A percentile compares a stretch with the other conserved stretches of the same genome.
Conservation (phyloP, 1,140 invertebrate species). For the Drosophila novamexicana region DNA sequence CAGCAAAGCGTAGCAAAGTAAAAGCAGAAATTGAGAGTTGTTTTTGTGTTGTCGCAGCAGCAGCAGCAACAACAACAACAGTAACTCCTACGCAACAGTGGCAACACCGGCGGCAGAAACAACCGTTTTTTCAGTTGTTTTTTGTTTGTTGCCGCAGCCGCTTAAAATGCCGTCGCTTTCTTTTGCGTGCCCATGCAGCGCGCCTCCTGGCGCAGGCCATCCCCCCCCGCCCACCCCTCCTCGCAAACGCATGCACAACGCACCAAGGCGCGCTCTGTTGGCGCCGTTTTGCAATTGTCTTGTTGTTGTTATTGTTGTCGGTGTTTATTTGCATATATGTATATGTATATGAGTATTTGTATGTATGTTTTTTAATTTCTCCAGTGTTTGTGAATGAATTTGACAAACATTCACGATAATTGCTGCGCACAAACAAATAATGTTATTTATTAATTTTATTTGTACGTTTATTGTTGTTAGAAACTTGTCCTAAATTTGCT, state of each 20-base stretch:
- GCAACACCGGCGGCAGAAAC: slow-evolving; percentile 26
- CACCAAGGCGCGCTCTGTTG: slow-evolving; percentile 31
- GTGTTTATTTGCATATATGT: not conserved
- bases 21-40: slow-evolving; percentile 80
- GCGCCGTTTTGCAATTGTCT: slow-evolving; percentile 33
- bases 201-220: not conserved
- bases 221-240: not conserved
- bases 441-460: slow-evolving; percentile 17
- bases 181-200: slow-evolving; percentile 37
- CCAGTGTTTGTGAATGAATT: slow-evolving; percentile 45
- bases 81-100: slow-evolving; percentile 66
- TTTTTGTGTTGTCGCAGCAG: slow-evolving; percentile 43
- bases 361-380: slow-evolving; percentile 40
- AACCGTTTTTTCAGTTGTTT: slow-evolving; percentile 18
- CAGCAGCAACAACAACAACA: slow-evolving; percentile 16
- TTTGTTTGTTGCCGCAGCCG: slow-evolving; percentile 26
- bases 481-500: slow-evolving; percentile 52
- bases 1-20: slow-evolving; percentile 69
- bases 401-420: slow-evolving; percentile 14
- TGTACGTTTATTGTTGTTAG: slow-evolving; percentile 16
- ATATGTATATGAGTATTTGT: too few species aligned
- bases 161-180: slow-evolving; percentile 72
- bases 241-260: not conserved
- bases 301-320: not conserved
- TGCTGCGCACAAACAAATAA: slow-evolving; percentile 14